phyloP scores from a whole-genome alignment of 2,797 vertebrate genomes.

The Chloroceryle amazona region DNA sequence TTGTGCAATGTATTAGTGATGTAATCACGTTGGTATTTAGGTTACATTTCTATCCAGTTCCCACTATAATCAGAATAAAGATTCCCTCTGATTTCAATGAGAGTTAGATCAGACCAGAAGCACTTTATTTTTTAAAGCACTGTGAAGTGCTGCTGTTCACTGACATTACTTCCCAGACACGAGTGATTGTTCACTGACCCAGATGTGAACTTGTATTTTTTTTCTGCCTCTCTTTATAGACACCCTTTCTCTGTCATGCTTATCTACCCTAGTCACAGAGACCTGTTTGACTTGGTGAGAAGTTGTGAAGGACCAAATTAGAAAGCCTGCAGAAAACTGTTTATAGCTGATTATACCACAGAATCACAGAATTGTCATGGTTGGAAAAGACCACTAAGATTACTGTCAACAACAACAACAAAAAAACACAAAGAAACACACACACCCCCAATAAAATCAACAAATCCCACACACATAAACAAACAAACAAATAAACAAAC shows the following conservation, averaged over 20 bases:
- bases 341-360: conserved; percentile 1
- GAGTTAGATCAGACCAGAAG: not conserved
- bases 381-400: too few species aligned
- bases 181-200: conserved; percentile 68
- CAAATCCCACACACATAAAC: too few species aligned
- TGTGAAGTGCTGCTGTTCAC: conserved; percentile 7
- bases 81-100: conserved; percentile 1
- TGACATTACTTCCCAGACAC: conserved; percentile 62
- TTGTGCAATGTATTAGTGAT: not conserved
- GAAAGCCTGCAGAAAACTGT: conserved; percentile 38
- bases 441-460: too few species aligned
- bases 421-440: too few species aligned
- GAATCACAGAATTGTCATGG: not conserved
- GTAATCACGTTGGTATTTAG: not conserved
- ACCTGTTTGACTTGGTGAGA: conserved; percentile 42
- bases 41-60: not conserved
- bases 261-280: conserved; percentile 29
- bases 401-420: too few species aligned
- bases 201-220: conserved; percentile 65
- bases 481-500: too few species aligned
- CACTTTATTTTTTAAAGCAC: conserved; percentile 18
- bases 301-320: conserved; percentile 20
- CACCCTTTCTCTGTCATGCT: conserved; percentile 28
- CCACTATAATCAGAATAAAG: not conserved
- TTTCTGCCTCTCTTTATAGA: conserved; percentile 44